A percentile compares a stretch with the other conserved stretches of the same genome.
Conservation (phyloP, 2,113 vertebrate genomes). For the Engraulis encrasicolus region DNA sequence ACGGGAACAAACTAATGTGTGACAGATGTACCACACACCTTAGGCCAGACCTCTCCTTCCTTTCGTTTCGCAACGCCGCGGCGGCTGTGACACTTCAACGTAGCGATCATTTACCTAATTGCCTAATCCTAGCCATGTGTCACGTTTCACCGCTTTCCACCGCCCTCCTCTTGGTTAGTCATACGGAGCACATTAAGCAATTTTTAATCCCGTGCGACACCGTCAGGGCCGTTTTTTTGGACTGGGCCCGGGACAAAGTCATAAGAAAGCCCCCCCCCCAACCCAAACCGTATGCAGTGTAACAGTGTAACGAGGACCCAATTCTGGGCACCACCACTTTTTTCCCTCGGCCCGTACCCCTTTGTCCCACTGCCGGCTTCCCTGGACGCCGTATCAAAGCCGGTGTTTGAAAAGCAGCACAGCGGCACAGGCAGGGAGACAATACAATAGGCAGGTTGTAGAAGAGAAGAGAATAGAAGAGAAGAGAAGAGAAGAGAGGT, state of each 20-base stretch:
- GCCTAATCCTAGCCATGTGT: not conserved
- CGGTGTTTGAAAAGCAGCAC: not conserved
- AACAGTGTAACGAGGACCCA: too few relatives aligned
- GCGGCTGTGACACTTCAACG: not conserved
- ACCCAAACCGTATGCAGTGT: too few relatives aligned
- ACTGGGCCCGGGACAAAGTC: too few relatives aligned
- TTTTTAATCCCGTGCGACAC: not conserved
- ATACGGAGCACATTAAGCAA: not conserved
- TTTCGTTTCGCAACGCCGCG: too few relatives aligned
- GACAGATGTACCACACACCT: not conserved
- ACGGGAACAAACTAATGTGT: not conserved
- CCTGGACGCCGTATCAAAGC: too few relatives aligned
- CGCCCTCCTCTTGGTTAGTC: not conserved
- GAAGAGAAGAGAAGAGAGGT: too few relatives aligned
- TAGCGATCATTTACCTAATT: not conserved
- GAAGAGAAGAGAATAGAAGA: too few relatives aligned
- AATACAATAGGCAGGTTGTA: not conserved
- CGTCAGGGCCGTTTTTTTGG: too few relatives aligned
- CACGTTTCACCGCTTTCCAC: not conserved
- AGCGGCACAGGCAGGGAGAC: not conserved
- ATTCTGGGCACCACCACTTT: too few relatives aligned
- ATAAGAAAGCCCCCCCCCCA: too few relatives aligned
- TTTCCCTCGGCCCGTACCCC: too few relatives aligned
- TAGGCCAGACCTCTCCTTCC: not conserved
- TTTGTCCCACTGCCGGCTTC: too few relatives aligned